Percentiles rank a stretch among this genome's conserved stretches.
These are phyloP conservation scores for Diarsia mendica DNA, from an alignment of 2,888 invertebrate species.

Conservation along the genomic window DNA sequence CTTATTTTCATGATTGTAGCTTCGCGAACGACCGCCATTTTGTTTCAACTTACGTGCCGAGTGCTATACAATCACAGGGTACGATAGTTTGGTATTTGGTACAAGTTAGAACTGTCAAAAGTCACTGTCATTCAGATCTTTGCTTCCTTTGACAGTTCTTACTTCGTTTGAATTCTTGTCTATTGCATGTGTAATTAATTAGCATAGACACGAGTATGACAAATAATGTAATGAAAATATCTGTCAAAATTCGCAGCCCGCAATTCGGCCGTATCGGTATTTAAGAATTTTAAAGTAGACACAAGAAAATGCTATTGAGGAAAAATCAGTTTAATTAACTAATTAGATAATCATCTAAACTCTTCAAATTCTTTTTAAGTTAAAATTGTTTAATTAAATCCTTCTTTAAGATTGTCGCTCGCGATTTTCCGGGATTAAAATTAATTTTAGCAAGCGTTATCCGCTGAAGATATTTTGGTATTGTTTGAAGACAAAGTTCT, in stretches of 20 bases:
- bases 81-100: too few species aligned
- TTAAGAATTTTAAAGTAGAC: not conserved
- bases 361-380: slow-evolving; percentile 53
- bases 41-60: too few species aligned
- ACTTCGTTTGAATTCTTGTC: too few species aligned
- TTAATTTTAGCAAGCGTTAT: slow-evolving; percentile 31
- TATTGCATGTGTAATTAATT: too few species aligned
- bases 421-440: slow-evolving; percentile 40
- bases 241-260: not conserved
- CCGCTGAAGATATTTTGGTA: slow-evolving; percentile 28
- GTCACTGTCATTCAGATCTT: too few species aligned
- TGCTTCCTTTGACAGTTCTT: too few species aligned
- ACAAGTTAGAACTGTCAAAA: too few species aligned
- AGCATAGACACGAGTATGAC: too few species aligned
- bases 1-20: too few species aligned
- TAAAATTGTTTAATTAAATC: slow-evolving; percentile 53
- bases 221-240: not conserved
- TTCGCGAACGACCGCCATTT: too few species aligned
- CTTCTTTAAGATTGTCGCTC: slow-evolving; percentile 14
- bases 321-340: slow-evolving; percentile 33
- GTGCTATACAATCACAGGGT: too few species aligned
- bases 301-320: not conserved
- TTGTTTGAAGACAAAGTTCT: slow-evolving; percentile 12
- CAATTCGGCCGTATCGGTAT: not conserved
- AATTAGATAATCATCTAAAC: slow-evolving; percentile 45